Evolutionary conservation across 2,797 vertebrate species (phyloP), one percentile per base, ranked within the genome.

Genomic region (Eutrigla gurnardus): DNA sequence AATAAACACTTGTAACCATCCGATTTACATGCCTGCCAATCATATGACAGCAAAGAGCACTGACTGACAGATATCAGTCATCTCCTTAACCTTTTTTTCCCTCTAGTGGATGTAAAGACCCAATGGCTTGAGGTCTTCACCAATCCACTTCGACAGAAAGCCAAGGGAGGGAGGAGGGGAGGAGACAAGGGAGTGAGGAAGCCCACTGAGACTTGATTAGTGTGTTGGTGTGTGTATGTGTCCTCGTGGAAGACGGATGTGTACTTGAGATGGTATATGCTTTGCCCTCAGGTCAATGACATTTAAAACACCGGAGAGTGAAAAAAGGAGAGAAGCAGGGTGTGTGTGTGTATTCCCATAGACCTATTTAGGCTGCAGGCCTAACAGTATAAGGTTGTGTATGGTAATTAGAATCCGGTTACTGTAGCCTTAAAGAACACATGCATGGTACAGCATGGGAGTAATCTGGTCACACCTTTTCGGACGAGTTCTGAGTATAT

Each of bases 261-360:
- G 86, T 77, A 76, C 83, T 92, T 85, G 83, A 90, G 87, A 89
- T 89, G 90, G 66, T 81, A 71, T 84, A 81, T 85, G 86, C 78
- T 78, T 79, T 85, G 88, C 91, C 92, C 87, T 86, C 87, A 88
- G 93, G 93, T 93, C 93, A 89, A 80, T 94, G 93, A 91, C 93
- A 93, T 93, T 94, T 93, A 90, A 91, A 93, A 86, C 87, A 92
- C 89, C 39, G 70, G 84, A 90, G 87, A 92, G 79, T 83, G 77
- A 82, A 74, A 87, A 82, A 83, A 68, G 85, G 65, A 77, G 45
- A 59, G 55, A 49, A 4, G 36, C n/a, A 62, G 14, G 4, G 67
- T 50, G 32, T 63, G 57, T 81, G 73, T 73, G 55, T 75, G 58
- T 80, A 18, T 83, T 73, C 40, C 69, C 66, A 74, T 25, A 81